A percentile compares a stretch with the other conserved stretches of the same genome.
These are phyloP conservation scores for Manacus vitellinus DNA, from an alignment of 2,113 vertebrate species.

Conservation along the genomic window DNA sequence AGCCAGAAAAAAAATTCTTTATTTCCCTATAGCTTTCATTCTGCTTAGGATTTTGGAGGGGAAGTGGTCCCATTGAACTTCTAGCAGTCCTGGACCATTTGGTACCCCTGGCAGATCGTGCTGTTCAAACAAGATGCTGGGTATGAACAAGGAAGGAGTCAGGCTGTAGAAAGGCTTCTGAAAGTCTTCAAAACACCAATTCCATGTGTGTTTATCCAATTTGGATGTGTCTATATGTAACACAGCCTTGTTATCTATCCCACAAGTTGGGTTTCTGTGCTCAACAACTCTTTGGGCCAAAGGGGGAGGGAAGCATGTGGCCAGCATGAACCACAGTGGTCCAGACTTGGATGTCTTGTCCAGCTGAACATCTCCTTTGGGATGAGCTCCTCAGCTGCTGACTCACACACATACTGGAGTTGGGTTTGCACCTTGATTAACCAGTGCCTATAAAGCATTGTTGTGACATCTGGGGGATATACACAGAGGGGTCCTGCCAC, in stretches of 20 bases:
- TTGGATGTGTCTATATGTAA: fast-evolving
- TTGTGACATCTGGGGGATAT: neutral
- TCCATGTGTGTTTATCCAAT: neutral
- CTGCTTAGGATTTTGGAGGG: neutral
- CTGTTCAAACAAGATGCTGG: neutral
- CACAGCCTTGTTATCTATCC: neutral
- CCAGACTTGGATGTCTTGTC: neutral
- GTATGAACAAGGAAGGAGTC: neutral
- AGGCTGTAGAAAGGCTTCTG: neutral
- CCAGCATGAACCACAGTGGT: neutral
- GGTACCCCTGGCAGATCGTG: neutral
- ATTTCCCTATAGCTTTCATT: neutral
- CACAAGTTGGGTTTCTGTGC: neutral
- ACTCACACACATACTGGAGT: neutral
- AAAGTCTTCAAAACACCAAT: neutral
- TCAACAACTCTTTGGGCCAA: neutral
- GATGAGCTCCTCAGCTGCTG: neutral
- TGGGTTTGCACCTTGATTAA: neutral
- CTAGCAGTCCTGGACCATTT: neutral
- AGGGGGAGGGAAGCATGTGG: neutral
- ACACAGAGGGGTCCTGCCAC: neutral
- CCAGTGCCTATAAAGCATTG: neutral
- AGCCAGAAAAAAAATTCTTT: neutral
- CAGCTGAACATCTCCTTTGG: neutral
- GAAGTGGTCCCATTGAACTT: neutral